Evolutionary conservation across 1,140 invertebrate species (phyloP).

Genomic region (Eumaeus atala): DNA sequence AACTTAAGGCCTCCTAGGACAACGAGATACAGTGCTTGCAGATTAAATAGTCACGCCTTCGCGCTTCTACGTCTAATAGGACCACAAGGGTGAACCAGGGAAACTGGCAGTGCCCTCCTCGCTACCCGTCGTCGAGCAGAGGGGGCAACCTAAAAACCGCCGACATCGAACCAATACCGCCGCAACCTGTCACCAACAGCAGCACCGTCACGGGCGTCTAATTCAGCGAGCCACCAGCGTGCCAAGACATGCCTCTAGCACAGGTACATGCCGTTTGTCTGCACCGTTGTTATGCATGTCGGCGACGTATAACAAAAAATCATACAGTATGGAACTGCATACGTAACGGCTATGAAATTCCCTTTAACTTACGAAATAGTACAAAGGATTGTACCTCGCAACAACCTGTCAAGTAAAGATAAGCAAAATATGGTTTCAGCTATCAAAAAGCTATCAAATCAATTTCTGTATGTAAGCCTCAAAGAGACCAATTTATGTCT

Average conservation of each 20-base stretch:
- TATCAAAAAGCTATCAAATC: slow-evolving; percentile 19
- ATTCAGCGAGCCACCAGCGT: too few species aligned
- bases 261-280: slow-evolving; percentile 35
- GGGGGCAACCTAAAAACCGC: slow-evolving; percentile 23
- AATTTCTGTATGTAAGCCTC: too few species aligned
- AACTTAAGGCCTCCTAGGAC: slow-evolving; percentile 27
- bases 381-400: slow-evolving; percentile 16
- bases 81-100: slow-evolving; percentile 15
- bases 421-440: slow-evolving; percentile 17
- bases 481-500: slow-evolving; percentile 26
- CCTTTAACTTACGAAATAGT: slow-evolving; percentile 16
- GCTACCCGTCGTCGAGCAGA: slow-evolving; percentile 25
- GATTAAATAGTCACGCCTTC: slow-evolving; percentile 19
- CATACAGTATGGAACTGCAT: slow-evolving; percentile 24
- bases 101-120: slow-evolving; percentile 30
- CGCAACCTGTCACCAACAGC: slow-evolving; percentile 9
- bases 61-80: neutral
- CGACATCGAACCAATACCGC: neutral
- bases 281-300: slow-evolving; percentile 28
- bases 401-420: too few species aligned
- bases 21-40: slow-evolving; percentile 21
- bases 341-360: slow-evolving; percentile 21
- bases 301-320: too few species aligned
- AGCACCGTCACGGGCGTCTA: neutral
- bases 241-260: too few species aligned